Conservation (phyloP, 2,797 vertebrate species). For the Poecile montanus region DNA sequence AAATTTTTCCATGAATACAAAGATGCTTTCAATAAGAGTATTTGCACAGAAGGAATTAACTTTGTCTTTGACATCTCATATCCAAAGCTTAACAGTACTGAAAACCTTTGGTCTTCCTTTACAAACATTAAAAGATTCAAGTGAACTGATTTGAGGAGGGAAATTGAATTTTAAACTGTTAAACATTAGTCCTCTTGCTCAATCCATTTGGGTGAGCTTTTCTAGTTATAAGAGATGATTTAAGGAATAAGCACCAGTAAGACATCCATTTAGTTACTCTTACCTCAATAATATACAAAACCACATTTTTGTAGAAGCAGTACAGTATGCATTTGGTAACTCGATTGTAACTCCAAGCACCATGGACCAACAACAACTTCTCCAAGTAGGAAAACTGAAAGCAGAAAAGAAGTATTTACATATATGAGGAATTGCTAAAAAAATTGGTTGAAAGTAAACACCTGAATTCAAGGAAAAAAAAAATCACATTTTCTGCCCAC, state of each 20-base stretch:
- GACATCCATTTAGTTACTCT: constrained; percentile 7
- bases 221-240: not conserved
- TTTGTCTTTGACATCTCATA: not conserved
- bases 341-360: constrained; percentile 98
- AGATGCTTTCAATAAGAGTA: not conserved
- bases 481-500: not conserved
- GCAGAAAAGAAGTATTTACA: not conserved
- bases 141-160: not conserved
- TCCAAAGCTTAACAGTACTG: not conserved
- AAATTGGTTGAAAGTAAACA: not conserved
- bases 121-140: not conserved
- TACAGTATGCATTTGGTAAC: constrained; percentile 99
- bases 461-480: not conserved
- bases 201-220: not conserved
- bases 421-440: not conserved
- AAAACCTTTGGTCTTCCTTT: not conserved
- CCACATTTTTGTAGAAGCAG: constrained; percentile 99
- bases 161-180: not conserved
- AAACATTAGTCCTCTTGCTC: not conserved
- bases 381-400: constrained; percentile 92
- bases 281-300: constrained; percentile 99
- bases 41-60: not conserved
- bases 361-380: constrained; percentile 94
- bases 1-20: not conserved
- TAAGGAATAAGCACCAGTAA: not conserved